These are phyloP conservation scores for Gymnopithys bicolor DNA, from an alignment of 2,797 vertebrate genomes.

Conservation along the genomic window DNA sequence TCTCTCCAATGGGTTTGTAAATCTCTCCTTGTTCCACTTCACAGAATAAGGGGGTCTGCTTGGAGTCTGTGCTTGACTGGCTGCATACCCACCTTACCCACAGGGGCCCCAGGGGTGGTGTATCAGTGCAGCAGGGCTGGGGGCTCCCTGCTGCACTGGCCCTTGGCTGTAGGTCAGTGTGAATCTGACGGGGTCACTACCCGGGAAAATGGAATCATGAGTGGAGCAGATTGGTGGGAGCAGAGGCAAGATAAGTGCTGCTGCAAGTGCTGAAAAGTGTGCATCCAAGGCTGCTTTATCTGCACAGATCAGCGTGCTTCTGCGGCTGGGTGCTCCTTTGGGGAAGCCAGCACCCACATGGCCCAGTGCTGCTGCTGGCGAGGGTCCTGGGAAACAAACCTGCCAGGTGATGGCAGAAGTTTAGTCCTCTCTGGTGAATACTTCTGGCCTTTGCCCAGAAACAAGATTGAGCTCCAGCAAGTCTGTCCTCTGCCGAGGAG, in stretches of 20 bases:
- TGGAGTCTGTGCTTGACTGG: not conserved
- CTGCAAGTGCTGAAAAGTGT: not conserved
- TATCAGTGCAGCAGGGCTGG: not conserved
- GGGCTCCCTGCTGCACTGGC: not conserved
- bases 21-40: not conserved
- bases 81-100: not conserved
- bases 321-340: not conserved
- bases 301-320: not conserved
- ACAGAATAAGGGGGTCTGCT: not conserved
- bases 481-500: not conserved
- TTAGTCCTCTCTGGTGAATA: not conserved
- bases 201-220: not conserved
- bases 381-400: not conserved
- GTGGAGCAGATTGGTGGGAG: not conserved
- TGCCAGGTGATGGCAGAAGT: fast-evolving
- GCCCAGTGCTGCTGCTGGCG: not conserved
- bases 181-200: not conserved
- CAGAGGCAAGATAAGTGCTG: fast-evolving
- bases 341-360: not conserved
- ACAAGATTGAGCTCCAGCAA: not conserved
- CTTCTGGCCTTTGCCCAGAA: not conserved
- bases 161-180: not conserved
- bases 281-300: not conserved
- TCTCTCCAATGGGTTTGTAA: not conserved
- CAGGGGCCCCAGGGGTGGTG: not conserved